Percentiles rank a stretch among this genome's conserved stretches.
Conservation (phyloP, 2,113 vertebrate species). For the Bos javanicus region DNA sequence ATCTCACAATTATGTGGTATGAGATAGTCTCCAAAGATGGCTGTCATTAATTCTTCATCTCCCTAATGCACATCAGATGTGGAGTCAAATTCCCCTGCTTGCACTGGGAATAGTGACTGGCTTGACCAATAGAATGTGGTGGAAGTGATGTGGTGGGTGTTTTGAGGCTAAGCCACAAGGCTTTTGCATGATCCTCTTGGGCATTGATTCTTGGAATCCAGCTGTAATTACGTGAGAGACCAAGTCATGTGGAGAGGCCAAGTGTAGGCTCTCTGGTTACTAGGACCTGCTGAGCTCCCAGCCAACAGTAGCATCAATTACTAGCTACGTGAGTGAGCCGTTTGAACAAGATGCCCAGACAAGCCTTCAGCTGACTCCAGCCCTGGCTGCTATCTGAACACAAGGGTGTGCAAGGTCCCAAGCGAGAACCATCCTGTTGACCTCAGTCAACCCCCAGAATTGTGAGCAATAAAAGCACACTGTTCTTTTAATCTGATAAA, state of each 20-base stretch:
- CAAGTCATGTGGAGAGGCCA: background rate
- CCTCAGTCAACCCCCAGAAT: background rate
- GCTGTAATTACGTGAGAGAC: background rate
- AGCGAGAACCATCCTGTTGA: background rate
- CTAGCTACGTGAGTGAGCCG: background rate
- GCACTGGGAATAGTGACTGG: background rate
- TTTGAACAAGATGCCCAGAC: background rate
- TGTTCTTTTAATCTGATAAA: background rate
- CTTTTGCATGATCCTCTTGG: background rate
- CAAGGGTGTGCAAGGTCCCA: background rate
- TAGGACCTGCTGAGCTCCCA: background rate
- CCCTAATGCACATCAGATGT: background rate
- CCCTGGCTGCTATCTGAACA: background rate
- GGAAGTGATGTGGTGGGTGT: background rate
- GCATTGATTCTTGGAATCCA: background rate
- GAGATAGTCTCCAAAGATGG: background rate
- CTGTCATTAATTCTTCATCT: background rate
- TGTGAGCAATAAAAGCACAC: background rate
- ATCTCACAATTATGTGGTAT: background rate
- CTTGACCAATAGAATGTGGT: background rate
- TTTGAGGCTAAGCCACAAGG: background rate
- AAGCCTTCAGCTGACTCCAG: background rate
- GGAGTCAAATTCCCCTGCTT: background rate
- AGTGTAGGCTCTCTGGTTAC: background rate
- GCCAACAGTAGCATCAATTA: background rate